Base-by-base conservation (phyloP, 2,797 vertebrate species). In the Peromyscus eremicus region DNA sequence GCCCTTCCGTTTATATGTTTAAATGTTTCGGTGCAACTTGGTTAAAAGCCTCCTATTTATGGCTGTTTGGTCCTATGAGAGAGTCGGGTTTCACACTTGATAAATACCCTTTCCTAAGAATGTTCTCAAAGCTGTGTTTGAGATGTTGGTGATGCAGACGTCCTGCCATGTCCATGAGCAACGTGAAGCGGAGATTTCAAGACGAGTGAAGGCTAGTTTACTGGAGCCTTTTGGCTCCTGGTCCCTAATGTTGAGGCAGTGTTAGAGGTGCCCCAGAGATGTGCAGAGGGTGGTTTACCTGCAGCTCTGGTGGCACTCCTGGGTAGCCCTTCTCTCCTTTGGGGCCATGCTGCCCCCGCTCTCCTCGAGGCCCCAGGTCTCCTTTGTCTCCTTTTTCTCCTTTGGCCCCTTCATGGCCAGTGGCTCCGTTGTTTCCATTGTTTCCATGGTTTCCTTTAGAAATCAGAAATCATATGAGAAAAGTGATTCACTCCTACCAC, bases 361-460 rank as follows among this genome's bases (percentile, higher is more conserved):
- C 99, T 86, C 99, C 99, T 97, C 99, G 98, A 0, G 98, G 98
- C 46, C 99, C 99, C 92, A 98, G 93, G 32, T 99, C 99, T 62
- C 99, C 99, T 98, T 98, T 99, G 98, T 99, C 99, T 94, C 99
- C 99, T 96, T 99, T 99, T 81, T 99, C 99, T 62, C 99, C 99
- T 97, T 99, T 99, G 87, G 98, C 96, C 88, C 99, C 99, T 97
- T 99, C 99, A 2, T 98, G 98, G 29, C 99, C 99, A 40, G 99
- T 98, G 95, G 98, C 98, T 96, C 99, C 99, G 25, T 99, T 99
- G 96, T 99, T 99, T 92, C 99, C 99, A 94, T 99, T 99, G 97
- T 99, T 99, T 62, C 99, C 99, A 64, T 99, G 99, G 80, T 99
- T 99, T 98, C 99, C 99, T 99, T 97, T 55, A 95, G 98, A 96